Conservation (phyloP, 2,888 invertebrate genomes). For the Quadroppia sp. region DNA sequence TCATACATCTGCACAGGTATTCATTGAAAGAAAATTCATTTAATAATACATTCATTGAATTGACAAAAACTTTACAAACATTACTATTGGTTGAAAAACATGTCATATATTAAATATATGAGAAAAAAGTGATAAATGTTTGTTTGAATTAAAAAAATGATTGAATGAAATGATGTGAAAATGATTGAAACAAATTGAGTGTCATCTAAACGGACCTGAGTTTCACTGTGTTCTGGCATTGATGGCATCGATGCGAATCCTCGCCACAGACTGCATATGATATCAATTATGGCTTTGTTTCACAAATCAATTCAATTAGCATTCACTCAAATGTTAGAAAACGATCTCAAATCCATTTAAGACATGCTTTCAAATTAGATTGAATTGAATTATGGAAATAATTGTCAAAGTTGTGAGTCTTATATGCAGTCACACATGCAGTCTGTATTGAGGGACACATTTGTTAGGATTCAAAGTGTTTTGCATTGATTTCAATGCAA, state of each 20-base stretch:
- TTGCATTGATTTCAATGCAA: not conserved
- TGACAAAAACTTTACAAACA: too few species aligned
- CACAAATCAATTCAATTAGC: too few species aligned
- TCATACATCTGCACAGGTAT: constrained; percentile 35
- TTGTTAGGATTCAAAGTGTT: not conserved
- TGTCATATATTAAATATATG: too few species aligned
- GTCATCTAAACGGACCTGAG: constrained; percentile 27
- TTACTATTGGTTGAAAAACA: too few species aligned
- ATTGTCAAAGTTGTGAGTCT: not conserved
- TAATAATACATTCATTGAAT: not conserved
- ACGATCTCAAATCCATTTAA: not conserved
- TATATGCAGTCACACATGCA: not conserved
- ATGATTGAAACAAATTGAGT: not conserved
- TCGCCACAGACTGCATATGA: constrained; percentile 42
- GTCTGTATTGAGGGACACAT: constrained; percentile 7
- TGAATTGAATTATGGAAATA: not conserved
- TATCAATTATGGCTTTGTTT: not conserved
- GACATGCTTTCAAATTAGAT: not conserved
- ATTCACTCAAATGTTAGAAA: too few species aligned
- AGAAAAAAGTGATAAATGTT: not conserved
- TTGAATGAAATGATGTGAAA: not conserved
- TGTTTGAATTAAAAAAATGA: not conserved
- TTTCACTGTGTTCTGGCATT: constrained; percentile 41
- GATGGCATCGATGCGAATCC: constrained; percentile 45
- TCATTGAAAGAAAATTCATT: too few species aligned